Conservation (phyloP, 2,888 invertebrate species). For the Fissipunctia ypsillon region DNA sequence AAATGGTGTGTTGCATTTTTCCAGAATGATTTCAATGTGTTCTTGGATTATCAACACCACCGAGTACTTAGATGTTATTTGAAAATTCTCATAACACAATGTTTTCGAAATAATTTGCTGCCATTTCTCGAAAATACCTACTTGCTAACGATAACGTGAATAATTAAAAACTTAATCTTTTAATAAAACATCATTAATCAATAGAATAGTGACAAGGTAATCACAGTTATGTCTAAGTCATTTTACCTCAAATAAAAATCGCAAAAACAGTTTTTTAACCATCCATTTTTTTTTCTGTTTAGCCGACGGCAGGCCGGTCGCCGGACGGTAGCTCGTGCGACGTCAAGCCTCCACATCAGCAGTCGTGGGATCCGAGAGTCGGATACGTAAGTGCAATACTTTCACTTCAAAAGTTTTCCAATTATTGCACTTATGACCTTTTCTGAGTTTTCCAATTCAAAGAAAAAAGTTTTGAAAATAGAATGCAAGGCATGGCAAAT, state of each 20-base stretch:
- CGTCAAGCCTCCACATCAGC: slow-evolving; percentile 87
- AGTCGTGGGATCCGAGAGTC: slow-evolving; percentile 88
- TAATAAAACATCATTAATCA: not conserved
- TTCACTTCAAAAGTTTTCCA: slow-evolving; percentile 41
- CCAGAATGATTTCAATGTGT: not conserved
- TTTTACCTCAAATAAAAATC: not conserved
- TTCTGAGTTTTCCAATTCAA: slow-evolving; percentile 12
- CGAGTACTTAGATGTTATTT: not conserved
- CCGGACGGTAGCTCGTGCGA: slow-evolving; percentile 88
- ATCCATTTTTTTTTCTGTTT: slow-evolving; percentile 62
- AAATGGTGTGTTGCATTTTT: not conserved
- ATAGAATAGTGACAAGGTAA: not conserved
- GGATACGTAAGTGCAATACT: slow-evolving; percentile 85
- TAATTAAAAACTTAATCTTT: not conserved
- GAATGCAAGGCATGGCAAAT: not conserved
- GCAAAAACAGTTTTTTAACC: not conserved
- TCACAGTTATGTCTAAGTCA: not conserved
- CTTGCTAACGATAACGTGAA: not conserved
- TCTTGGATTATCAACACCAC: no score
- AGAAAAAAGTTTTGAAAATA: not conserved
- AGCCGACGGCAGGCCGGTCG: slow-evolving; percentile 87
- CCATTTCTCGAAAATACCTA: not conserved
- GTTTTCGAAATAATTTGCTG: not conserved
- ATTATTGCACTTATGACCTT: slow-evolving; percentile 47
- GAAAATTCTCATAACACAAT: not conserved